Conservation (phyloP, 2,113 vertebrate genomes). For the Pardalotus punctatus region DNA sequence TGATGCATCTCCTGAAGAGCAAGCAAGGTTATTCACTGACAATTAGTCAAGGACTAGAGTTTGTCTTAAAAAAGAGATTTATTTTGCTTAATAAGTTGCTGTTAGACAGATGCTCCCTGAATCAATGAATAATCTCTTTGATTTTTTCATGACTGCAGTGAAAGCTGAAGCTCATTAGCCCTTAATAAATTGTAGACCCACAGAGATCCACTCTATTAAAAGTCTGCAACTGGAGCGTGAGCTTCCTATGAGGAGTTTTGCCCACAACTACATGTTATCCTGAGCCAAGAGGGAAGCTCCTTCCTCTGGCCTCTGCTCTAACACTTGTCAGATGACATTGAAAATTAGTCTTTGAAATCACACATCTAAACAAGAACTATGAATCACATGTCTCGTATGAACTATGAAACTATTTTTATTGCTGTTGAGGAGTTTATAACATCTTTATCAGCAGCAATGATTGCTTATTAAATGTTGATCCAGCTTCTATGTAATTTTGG, state of each 20-base stretch:
- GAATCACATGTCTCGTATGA: not conserved
- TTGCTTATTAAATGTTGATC: not conserved
- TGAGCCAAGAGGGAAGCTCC: not conserved
- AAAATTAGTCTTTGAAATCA: not conserved
- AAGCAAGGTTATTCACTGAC: not conserved
- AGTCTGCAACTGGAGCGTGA: not conserved
- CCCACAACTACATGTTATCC: not conserved
- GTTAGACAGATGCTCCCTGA: not conserved
- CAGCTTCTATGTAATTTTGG: not conserved
- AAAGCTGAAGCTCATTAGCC: not conserved
- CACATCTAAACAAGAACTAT: not conserved
- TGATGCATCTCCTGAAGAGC: not conserved
- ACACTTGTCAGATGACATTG: not conserved
- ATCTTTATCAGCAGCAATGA: not conserved
- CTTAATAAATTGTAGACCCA: not conserved
- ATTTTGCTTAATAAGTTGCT: slow-evolving; percentile 4
- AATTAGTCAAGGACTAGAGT: not conserved
- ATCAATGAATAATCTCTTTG: not conserved
- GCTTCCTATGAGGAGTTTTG: not conserved
- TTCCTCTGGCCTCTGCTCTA: not conserved
- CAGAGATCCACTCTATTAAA: slow-evolving; percentile 10
- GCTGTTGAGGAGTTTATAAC: not conserved
- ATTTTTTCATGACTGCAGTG: not conserved
- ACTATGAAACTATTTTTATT: not conserved
- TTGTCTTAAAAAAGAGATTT: not conserved